Conservation (phyloP, 2,113 vertebrate species). For the Desmodus rotundus region DNA sequence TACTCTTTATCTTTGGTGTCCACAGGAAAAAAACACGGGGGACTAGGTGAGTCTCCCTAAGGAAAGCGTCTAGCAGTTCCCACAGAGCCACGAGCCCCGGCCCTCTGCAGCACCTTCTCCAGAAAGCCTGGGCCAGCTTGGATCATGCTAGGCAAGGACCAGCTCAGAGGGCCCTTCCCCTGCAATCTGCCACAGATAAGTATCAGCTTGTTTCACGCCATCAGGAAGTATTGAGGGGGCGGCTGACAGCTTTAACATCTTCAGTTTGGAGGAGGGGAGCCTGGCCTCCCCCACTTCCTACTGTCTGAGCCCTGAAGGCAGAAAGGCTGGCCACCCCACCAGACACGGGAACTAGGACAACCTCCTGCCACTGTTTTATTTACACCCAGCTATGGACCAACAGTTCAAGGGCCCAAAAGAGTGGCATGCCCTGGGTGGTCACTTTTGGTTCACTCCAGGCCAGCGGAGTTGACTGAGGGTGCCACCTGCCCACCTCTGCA, state of each 20-base stretch:
- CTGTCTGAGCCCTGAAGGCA: not conserved
- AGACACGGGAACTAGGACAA: accelerated
- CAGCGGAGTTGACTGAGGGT: not conserved
- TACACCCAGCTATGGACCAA: accelerated
- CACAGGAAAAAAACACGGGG: not conserved
- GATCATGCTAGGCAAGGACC: not conserved
- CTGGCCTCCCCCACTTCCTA: not conserved
- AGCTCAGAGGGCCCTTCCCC: not conserved
- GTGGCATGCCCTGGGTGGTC: not conserved
- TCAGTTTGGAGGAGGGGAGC: not conserved
- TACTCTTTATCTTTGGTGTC: not conserved
- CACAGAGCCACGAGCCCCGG: too few relatives aligned
- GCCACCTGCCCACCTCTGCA: not conserved
- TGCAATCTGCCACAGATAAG: not conserved
- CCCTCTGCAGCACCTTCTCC: not conserved
- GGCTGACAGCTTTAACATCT: not conserved
- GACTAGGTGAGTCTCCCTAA: not conserved
- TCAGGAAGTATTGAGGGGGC: not conserved
- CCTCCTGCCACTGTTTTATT: accelerated
- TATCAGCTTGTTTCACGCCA: not conserved
- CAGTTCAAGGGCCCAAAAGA: accelerated
- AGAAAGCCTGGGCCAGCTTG: not conserved
- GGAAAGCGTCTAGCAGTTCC: not conserved
- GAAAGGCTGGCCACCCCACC: not conserved
- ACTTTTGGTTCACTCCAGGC: not conserved